Evolutionary conservation across 2,888 invertebrate genomes (phyloP).

Genomic region (Xanthia togata): DNA sequence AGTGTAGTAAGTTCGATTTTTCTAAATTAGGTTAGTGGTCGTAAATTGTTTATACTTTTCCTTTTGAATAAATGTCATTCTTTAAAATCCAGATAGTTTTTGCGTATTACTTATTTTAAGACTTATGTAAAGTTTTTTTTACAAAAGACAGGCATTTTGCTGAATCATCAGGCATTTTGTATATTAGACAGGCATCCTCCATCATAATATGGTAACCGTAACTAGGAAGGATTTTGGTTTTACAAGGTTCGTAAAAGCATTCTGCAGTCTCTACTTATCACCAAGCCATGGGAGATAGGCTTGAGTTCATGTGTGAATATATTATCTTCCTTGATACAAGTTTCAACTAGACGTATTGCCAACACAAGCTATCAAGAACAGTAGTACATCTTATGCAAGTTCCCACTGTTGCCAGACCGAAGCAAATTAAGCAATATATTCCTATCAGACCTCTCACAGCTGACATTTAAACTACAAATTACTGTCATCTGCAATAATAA

Average conservation of each 20-base stretch:
- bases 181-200: too few relatives aligned
- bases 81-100: too few relatives aligned
- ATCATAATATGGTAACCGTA: too few relatives aligned
- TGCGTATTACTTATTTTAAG: too few relatives aligned
- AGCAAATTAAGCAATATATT: conserved; percentile 16
- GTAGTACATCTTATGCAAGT: conserved; percentile 19
- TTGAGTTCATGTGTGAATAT: neutral
- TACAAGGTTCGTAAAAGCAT: neutral
- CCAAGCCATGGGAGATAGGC: neutral
- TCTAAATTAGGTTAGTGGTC: too few relatives aligned
- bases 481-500: conserved; percentile 14
- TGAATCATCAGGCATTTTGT: too few relatives aligned
- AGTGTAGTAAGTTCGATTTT: too few relatives aligned
- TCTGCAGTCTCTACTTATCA: neutral
- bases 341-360: neutral
- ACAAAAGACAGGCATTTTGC: too few relatives aligned
- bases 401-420: conserved; percentile 4
- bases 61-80: too few relatives aligned
- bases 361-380: conserved; percentile 32
- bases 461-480: neutral
- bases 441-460: conserved; percentile 12
- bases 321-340: neutral
- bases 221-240: neutral
- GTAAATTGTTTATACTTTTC: too few relatives aligned
- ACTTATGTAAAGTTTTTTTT: too few relatives aligned